Base-by-base conservation (phyloP, 2,888 invertebrate species). In the Drosophila longiperda region DNA sequence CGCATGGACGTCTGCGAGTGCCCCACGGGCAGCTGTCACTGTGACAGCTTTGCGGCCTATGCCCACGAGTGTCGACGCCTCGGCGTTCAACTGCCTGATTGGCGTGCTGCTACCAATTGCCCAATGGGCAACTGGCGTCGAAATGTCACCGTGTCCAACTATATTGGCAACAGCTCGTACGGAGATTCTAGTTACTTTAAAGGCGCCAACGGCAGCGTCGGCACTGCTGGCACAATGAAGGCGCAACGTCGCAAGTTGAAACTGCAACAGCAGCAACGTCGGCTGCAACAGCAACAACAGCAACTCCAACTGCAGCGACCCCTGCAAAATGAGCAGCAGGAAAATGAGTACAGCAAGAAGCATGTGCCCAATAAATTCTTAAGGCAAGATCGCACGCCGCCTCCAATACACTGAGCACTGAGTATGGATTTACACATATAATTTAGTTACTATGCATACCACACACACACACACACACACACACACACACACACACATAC, bases 1-100 rank as follows among this genome's bases (percentile, higher is more conserved):
- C 95, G 96, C 83, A 94, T 96, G 92, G 98, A 98, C 91, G 96
- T 98, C 93, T 98, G 98, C 91, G 97, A 97, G 90, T 98, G 98
- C 92, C 95, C 96, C 3, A 95, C 95, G 17, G 95, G 95, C 67
- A 75, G 95, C 87, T 98, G 98, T 88, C 97, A 98, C 92, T 98
- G 98, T 92, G 97, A 98, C 82, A 96, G 97, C 73, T 96, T 98
- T 89, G 95, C 96, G 63, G 98, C 98, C 3, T 98, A 98, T 91
- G 97, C 97, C 0, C 95, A 97, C 78, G 97, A 97, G 92, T 98
- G 98, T 91, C 94, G 96, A 74, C 94, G 97, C 29, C 93, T 96
- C 48, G 97, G 97, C 0, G 96, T 96, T 0, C 94, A 95, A 71
- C 93, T 97, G 55, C 94, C 94, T 0, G 94, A 96, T 78, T 98